phyloP scores from a whole-genome alignment of 1,140 invertebrate species.

The Temnothorax longispinosus region DNA sequence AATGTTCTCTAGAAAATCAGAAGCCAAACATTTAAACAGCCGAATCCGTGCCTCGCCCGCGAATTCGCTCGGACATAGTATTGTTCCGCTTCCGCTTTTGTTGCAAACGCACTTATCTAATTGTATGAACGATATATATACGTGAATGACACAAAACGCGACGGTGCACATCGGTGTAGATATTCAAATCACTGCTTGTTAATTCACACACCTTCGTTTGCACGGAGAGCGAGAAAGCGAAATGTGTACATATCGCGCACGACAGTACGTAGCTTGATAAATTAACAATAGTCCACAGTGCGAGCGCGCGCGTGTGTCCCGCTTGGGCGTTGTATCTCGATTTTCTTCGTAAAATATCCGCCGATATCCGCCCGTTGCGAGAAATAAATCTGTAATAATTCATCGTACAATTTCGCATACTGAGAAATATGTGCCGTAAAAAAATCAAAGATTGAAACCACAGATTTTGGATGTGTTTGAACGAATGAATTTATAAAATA shows the following conservation, averaged over 20 bases:
- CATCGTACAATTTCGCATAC: background rate
- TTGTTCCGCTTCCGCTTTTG: conserved; percentile 30
- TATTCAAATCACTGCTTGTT: conserved; percentile 54
- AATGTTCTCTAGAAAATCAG: background rate
- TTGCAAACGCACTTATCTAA: conserved; percentile 37
- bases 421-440: background rate
- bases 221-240: conserved; percentile 49
- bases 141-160: background rate
- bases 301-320: conserved; percentile 11
- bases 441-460: background rate
- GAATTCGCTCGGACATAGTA: conserved; percentile 10
- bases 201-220: conserved; percentile 54
- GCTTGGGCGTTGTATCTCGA: conserved; percentile 34
- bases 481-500: background rate
- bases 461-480: background rate
- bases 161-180: conserved; percentile 14
- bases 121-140: conserved; percentile 17
- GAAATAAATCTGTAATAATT: conserved; percentile 47
- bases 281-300: conserved; percentile 66
- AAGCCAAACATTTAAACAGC: conserved; percentile 42
- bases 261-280: conserved; percentile 45
- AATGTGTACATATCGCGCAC: conserved; percentile 32
- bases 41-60: background rate
- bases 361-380: background rate
- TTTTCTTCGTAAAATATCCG: conserved; percentile 30